Evolutionary conservation across 2,888 invertebrate genomes (phyloP).

Genomic region (Apantesis nais): DNA sequence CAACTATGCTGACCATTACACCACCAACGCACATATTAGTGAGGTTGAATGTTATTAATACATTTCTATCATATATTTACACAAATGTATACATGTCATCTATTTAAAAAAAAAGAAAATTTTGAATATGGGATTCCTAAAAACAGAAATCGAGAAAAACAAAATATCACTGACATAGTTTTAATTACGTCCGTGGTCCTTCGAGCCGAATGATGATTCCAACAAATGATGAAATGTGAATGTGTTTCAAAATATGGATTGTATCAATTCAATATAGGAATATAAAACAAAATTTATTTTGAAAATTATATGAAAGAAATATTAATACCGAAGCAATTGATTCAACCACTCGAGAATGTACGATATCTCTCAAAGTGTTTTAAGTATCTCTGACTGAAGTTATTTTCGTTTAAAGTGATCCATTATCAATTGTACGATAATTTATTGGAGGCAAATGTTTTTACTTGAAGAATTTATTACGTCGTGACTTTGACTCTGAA

Average conservation of each 20-base stretch:
- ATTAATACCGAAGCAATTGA: conserved; percentile 4
- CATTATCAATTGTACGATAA: conserved; percentile 37
- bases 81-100: neutral
- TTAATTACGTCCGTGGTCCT: too few species aligned
- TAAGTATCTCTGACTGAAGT: neutral
- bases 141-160: too few species aligned
- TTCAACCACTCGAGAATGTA: neutral
- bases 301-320: neutral
- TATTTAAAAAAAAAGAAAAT: too few species aligned
- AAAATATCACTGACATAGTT: too few species aligned
- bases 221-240: too few species aligned
- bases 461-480: neutral
- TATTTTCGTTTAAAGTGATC: conserved; percentile 33
- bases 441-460: conserved; percentile 19
- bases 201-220: too few species aligned
- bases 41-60: too few species aligned
- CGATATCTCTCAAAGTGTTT: conserved; percentile 6
- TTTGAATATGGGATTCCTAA: too few species aligned
- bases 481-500: neutral
- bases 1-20: conserved; percentile 85
- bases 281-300: neutral
- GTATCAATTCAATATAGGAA: too few species aligned
- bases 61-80: neutral
- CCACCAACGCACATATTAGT: conserved; percentile 80
- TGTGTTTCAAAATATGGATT: too few species aligned